Evolutionary conservation across 2,888 invertebrate species (phyloP), one percentile per base, ranked within the genome.

Genomic region (Lithophane semibrunnea): DNA sequence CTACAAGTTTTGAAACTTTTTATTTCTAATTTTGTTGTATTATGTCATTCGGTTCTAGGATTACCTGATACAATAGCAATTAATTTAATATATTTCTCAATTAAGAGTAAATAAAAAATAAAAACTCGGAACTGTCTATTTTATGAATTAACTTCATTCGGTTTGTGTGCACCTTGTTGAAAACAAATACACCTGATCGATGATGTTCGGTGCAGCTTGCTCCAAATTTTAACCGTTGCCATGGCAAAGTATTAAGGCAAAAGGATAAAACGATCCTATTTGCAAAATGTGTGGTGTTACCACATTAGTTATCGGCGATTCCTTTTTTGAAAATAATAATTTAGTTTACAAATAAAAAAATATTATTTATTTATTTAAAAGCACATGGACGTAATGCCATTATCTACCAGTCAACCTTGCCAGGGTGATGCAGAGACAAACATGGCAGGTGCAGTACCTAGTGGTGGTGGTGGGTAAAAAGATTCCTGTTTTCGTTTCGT

Each of bases 141-240:
- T 90, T 92, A 93, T 93, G 91, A 93, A 93, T 92, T 94, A 91
- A 93, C 90, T 88, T 88, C 88, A 90, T 91, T 92, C 90, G 90
- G 91, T 90, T 90, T 90, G 72, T 90, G 94, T 73, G 93, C 96
- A 96, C 95, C 96, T 96, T 95, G 95, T 94, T 92, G 93, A 93
- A 95, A 60, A 93, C 94, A 96, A 96, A 96, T 92, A 96, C 96
- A 96, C 96, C 96, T 96, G 96, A 96, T 94, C 94, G 93, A 93
- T 94, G 93, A 90, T 87, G 89, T 90, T 89, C 77, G 87, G 86
- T 95, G 95, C 96, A 96, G 96, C 96, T 96, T 96, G 96, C 94
- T 93, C 91, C 90, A 90, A 93, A 93, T 91, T 91, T 90, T 88
- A 89, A 88, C 83, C 79, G 90, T 49, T 86, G 84, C 64, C 60